Percentiles rank a stretch among this genome's conserved stretches.
phyloP scores from a whole-genome alignment of 2,797 vertebrate species.

The Falco novaeseelandiae region DNA sequence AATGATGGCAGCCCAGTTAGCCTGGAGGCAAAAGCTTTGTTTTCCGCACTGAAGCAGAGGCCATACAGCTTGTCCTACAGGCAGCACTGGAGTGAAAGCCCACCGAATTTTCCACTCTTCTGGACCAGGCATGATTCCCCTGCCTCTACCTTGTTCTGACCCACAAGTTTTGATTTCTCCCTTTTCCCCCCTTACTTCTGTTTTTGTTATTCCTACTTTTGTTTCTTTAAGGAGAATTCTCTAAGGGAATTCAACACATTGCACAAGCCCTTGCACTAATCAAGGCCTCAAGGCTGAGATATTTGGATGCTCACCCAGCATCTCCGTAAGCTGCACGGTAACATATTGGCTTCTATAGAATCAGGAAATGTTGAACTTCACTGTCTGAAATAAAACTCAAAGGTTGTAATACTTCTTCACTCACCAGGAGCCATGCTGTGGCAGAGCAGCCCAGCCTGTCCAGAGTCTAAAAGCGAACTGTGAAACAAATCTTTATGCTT shows the following conservation, averaged over 20 bases:
- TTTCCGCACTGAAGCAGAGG: background rate
- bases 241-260: background rate
- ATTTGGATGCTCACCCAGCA: background rate
- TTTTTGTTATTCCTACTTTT: background rate
- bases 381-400: background rate
- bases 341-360: background rate
- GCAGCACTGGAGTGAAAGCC: accelerated
- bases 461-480: background rate
- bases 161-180: background rate
- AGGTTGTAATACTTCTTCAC: background rate
- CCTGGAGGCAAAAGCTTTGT: background rate
- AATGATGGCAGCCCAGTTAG: background rate
- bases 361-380: background rate
- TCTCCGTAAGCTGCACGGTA: background rate
- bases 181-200: background rate
- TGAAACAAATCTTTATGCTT: background rate
- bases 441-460: background rate
- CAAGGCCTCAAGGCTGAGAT: background rate
- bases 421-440: background rate
- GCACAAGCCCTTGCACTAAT: background rate
- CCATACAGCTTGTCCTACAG: background rate
- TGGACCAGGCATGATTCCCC: background rate
- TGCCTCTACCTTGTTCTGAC: background rate
- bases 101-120: background rate
- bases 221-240: background rate